Conservation (phyloP, 2,888 invertebrate species). For the Nemotelus pantherinus region DNA sequence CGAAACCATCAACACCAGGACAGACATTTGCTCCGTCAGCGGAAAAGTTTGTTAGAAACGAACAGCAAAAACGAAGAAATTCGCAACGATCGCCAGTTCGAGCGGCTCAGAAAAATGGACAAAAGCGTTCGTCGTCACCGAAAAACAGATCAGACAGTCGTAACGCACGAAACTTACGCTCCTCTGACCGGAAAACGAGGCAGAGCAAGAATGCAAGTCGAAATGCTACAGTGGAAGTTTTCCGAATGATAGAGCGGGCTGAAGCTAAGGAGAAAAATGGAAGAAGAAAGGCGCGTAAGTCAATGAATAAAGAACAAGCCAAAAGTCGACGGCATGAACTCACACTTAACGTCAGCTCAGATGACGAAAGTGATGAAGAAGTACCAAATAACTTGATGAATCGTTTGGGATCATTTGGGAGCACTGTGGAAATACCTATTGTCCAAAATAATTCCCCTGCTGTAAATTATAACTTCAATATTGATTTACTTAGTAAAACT, state of each 20-base stretch:
- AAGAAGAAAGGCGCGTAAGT: background rate
- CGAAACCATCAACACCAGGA: background rate
- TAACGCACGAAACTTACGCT: background rate
- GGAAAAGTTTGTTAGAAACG: too few relatives aligned
- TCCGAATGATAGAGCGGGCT: constrained; percentile 33
- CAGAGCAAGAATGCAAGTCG: constrained; percentile 10
- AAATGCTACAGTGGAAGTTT: constrained; percentile 15
- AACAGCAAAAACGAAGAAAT: too few relatives aligned
- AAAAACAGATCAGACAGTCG: background rate
- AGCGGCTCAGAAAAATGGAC: background rate
- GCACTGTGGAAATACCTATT: background rate
- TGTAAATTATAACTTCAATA: constrained; percentile 30
- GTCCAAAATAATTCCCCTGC: background rate
- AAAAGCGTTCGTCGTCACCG: background rate
- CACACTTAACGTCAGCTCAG: background rate
- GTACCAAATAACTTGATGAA: background rate
- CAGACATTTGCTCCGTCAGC: too few relatives aligned
- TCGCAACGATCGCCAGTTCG: background rate
- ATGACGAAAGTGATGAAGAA: constrained; percentile 47
- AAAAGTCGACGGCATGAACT: background rate
- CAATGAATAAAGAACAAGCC: background rate
- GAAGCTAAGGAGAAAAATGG: background rate
- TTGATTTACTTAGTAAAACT: constrained; percentile 34
- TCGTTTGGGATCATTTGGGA: background rate
- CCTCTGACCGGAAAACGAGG: constrained; percentile 7